A percentile compares a stretch with the other conserved stretches of the same genome.
Conservation (phyloP, 2,888 invertebrate species). For the Ceratothoa steindachneri region DNA sequence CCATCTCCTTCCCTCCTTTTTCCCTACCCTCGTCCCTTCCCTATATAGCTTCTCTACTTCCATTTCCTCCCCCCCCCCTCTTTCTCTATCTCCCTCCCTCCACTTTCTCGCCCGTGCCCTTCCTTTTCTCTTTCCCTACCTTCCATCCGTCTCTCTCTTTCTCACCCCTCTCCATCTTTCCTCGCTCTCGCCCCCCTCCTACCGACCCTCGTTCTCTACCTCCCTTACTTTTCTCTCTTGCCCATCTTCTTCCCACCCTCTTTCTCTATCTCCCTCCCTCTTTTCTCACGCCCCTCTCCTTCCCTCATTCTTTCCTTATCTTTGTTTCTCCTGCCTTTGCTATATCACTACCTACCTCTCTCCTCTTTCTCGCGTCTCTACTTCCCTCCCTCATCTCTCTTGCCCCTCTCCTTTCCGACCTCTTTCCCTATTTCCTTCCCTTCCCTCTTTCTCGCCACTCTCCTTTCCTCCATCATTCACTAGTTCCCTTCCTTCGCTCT, state of each 20-base stretch:
- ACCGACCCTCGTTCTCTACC: background rate
- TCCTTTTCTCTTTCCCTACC: background rate
- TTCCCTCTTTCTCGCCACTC: background rate
- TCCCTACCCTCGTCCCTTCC: background rate
- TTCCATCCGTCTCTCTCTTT: background rate
- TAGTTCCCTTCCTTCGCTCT: background rate
- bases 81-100: background rate
- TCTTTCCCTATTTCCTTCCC: background rate
- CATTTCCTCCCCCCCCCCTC: background rate
- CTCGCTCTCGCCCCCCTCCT: background rate
- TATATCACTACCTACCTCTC: background rate
- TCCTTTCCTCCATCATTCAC: background rate
- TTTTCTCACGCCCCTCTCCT: background rate
- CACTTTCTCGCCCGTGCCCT: background rate
- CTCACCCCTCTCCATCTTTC: background rate
- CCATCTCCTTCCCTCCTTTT: background rate
- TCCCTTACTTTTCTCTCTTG: background rate
- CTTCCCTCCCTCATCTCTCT: background rate
- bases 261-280: background rate
- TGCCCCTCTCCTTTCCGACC: background rate
- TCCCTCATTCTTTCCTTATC: background rate
- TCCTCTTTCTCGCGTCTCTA: background rate
- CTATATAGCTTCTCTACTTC: background rate
- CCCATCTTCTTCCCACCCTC: background rate
- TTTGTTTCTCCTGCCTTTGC: background rate